Percentiles rank a stretch among this genome's conserved stretches.
Evolutionary conservation across 2,888 invertebrate genomes (phyloP).

Genomic region (Neoitamus cyanurus): DNA sequence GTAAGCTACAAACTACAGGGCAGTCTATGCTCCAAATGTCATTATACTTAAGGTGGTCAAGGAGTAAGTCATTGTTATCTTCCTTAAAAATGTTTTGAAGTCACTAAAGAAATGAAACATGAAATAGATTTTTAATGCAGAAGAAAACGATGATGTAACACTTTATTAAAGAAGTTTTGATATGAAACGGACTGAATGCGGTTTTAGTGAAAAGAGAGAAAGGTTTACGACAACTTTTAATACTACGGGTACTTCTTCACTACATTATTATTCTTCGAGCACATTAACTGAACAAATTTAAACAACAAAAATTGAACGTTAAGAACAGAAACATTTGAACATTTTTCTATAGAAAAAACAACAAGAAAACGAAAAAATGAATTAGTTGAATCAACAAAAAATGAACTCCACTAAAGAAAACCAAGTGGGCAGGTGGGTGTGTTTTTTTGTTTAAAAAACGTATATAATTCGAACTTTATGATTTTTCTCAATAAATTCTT

Average conservation of each 20-base stretch:
- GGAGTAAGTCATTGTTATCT: not conserved
- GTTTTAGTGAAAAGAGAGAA: not conserved
- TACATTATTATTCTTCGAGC: conserved; percentile 19
- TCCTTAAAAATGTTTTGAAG: not conserved
- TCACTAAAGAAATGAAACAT: not conserved
- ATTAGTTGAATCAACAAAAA: conserved; percentile 39
- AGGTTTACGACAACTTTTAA: not conserved
- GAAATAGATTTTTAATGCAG: not conserved
- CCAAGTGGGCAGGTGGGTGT: conserved; percentile 54
- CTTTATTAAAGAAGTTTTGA: not conserved
- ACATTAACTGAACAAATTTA: conserved; percentile 29
- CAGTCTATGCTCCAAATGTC: not conserved
- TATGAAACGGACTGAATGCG: not conserved
- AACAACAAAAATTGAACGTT: conserved; percentile 15
- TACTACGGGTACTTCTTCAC: conserved; percentile 10
- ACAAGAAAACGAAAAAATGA: conserved; percentile 6
- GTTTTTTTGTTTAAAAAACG: conserved; percentile 45
- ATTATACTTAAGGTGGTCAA: not conserved
- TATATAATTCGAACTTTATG: conserved; percentile 44
- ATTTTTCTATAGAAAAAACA: conserved; percentile 15
- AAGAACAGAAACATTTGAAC: conserved; percentile 11
- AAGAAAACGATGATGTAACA: not conserved
- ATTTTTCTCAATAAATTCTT: conserved; percentile 21
- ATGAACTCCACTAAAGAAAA: conserved; percentile 42
- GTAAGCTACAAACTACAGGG: not conserved